Base-by-base conservation (phyloP, 2,888 invertebrate species). In the Synergus umbraculus region DNA sequence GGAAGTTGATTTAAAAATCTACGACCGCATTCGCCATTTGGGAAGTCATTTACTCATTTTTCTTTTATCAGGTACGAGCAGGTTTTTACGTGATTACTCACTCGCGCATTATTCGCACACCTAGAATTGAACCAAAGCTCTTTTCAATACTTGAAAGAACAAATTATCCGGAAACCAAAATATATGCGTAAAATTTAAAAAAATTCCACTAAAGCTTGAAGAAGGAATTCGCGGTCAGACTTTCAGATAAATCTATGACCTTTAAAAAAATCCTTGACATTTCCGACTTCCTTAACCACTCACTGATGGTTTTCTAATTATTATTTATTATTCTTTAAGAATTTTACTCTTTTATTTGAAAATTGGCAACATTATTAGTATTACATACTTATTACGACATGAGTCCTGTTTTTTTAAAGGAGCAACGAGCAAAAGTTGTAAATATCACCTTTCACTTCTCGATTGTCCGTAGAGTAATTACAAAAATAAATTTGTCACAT, bases 1-100 rank as follows among this genome's bases (percentile, higher is more conserved):
- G 73, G 73, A 73, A 73, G 54, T 73, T 9, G 37, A 54, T n/a
- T 73, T 54, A 54, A 73, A 37, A 73, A 73, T 54, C 54, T 54
- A 41, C 29, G 37, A 41, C 54, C n/a, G 54, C 15, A 15, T 73
- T 54, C n/a, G 54, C 37, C 73, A 54, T 73, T 73, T 41, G n/a
- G 54, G 41, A 73, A 73, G 73, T 29, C 15, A 73, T 73, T 54
- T 73, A 73, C 54, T 29, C 15, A 73, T 73, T 54, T 73, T 73
- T 73, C 49, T 77, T 79, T 66, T 76, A 76, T 66, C 49, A 60
- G 15, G 18, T 29, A 1, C 18, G 18, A n/a, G 41, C 29, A 22
- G 37, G 29, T 37, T 65, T 78, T 15, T 13, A 13, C 22, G 67
- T 67, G 66, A 78, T 78, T 67, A 49, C 58, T 65, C 54, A 78